A percentile compares a stretch with the other conserved stretches of the same genome.
phyloP scores from a whole-genome alignment of 2,888 invertebrate genomes.

The Phasia obesa region DNA sequence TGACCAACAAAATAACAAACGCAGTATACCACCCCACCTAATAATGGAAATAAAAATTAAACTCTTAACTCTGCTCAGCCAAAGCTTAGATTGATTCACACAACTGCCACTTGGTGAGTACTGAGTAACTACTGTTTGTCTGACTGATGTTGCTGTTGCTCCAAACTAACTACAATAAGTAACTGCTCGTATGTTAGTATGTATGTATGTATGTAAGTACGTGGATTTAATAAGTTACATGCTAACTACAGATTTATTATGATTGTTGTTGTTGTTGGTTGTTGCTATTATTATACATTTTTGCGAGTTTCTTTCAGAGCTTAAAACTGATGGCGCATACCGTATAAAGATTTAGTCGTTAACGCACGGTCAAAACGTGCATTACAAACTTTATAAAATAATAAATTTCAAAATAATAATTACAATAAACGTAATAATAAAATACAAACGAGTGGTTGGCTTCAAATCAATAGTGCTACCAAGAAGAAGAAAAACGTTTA shows the following conservation, averaged over 20 bases:
- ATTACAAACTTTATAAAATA: slow-evolving; percentile 62
- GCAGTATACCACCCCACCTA: background rate
- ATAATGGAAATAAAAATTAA: slow-evolving; percentile 8
- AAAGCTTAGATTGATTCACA: slow-evolving; percentile 33
- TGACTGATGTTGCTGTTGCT: slow-evolving; percentile 30
- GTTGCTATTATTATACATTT: slow-evolving; percentile 34
- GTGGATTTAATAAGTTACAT: slow-evolving; percentile 31
- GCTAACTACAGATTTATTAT: slow-evolving; percentile 50
- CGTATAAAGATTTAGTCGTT: slow-evolving; percentile 81
- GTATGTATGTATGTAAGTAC: too few species aligned
- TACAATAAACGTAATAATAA: background rate
- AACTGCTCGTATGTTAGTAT: slow-evolving; percentile 45
- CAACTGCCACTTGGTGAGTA: slow-evolving; percentile 14
- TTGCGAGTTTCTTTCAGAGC: slow-evolving; percentile 69
- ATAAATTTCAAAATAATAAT: background rate
- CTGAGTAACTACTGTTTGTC: slow-evolving; percentile 44
- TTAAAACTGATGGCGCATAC: slow-evolving; percentile 81
- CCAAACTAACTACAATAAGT: slow-evolving; percentile 44
- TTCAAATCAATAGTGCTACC: background rate
- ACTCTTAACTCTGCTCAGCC: slow-evolving; percentile 24
- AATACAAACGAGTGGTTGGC: background rate
- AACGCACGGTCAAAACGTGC: slow-evolving; percentile 82
- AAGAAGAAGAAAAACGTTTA: slow-evolving; percentile 25
- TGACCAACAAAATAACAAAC: background rate
- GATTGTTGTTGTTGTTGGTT: slow-evolving; percentile 22